A percentile compares a stretch with the other conserved stretches of the same genome.
Evolutionary conservation across 2,888 invertebrate species (phyloP).

Genomic region (Epiblema foenella): DNA sequence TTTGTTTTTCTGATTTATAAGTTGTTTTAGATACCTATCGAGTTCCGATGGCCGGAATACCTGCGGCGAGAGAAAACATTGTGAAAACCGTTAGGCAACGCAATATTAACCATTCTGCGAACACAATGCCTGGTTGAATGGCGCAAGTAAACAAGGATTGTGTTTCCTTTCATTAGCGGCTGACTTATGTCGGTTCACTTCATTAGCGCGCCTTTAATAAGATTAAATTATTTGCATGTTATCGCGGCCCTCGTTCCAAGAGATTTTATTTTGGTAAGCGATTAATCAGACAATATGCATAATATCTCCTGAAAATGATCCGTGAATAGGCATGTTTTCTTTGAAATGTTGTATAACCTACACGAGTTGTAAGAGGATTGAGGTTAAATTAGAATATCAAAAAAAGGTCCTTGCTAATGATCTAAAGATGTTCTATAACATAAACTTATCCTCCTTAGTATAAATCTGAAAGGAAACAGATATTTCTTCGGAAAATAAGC

Average conservation of each 20-base stretch:
- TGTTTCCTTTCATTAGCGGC: constrained; percentile 65
- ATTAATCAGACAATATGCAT: constrained; percentile 31
- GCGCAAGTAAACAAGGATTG: constrained; percentile 61
- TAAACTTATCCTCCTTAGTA: background rate
- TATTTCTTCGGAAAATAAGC: background rate
- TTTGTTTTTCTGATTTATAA: constrained; percentile 48
- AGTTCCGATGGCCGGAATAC: constrained; percentile 55
- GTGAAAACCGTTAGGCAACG: constrained; percentile 53
- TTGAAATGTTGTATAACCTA: constrained; percentile 12
- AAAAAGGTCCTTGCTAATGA: background rate
- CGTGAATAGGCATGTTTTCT: background rate
- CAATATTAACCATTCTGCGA: constrained; percentile 52
- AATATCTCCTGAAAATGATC: constrained; percentile 32
- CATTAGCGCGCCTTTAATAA: constrained; percentile 62
- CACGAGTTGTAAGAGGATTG: constrained; percentile 1
- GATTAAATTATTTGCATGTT: constrained; percentile 58
- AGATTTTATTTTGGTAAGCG: constrained; percentile 37
- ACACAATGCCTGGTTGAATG: constrained; percentile 55
- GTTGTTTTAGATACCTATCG: constrained; percentile 56
- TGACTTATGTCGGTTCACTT: constrained; percentile 57
- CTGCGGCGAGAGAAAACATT: constrained; percentile 58
- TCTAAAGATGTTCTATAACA: background rate
- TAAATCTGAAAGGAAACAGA: background rate
- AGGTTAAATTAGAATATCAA: background rate
- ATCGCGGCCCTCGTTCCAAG: constrained; percentile 31